A percentile compares a stretch with the other conserved stretches of the same genome.
phyloP scores from a whole-genome alignment of 2,113 vertebrate genomes.

The Etheostoma cragini region DNA sequence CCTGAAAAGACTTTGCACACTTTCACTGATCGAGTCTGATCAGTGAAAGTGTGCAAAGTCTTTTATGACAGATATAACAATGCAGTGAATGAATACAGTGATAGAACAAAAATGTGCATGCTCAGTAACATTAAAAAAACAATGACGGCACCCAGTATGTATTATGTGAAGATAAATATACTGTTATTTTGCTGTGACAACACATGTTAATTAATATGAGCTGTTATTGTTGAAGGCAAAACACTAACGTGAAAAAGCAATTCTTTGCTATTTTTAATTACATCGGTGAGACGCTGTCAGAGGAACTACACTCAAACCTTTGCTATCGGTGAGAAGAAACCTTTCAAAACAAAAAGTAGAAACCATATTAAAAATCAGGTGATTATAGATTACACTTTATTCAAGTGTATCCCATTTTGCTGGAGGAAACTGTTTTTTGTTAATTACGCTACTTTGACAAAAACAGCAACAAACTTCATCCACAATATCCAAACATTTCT shows the following conservation, averaged over 20 bases:
- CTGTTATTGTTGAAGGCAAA: neutral
- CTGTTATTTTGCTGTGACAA: neutral
- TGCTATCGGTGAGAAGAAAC: neutral
- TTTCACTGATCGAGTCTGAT: too few relatives aligned
- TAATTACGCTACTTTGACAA: neutral
- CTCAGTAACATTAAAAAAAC: neutral
- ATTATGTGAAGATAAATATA: too few relatives aligned
- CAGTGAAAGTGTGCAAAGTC: too few relatives aligned
- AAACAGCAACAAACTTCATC: neutral
- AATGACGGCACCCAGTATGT: too few relatives aligned
- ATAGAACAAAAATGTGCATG: neutral
- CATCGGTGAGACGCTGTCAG: neutral
- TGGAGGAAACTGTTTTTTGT: neutral
- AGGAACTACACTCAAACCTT: neutral
- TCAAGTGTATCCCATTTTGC: neutral
- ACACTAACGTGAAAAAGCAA: neutral
- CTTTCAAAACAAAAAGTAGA: slow-evolving; percentile 12
- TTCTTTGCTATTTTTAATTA: too few relatives aligned
- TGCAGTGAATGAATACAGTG: neutral
- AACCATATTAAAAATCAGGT: neutral
- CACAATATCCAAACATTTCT: neutral
- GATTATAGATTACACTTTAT: neutral
- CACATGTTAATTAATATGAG: neutral
- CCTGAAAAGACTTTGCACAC: neutral
- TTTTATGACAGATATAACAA: neutral